A percentile compares a stretch with the other conserved stretches of the same genome.
These are phyloP conservation scores for Syngnathoides biaculeatus DNA, from an alignment of 2,113 vertebrate genomes.

Conservation along the genomic window DNA sequence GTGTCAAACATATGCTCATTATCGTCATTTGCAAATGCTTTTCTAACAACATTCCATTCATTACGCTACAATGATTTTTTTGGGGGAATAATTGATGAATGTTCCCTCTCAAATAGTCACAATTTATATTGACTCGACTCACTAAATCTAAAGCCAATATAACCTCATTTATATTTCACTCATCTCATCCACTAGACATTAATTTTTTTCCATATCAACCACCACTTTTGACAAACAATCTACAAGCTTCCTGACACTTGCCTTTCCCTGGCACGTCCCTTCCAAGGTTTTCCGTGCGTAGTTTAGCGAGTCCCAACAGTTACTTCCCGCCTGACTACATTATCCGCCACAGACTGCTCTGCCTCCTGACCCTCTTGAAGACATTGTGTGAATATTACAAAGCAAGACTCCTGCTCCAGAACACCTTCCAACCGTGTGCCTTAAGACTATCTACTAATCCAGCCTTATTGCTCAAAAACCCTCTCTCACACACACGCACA, in stretches of 20 bases:
- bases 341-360: slow-evolving; percentile 48
- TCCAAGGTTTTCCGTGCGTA: slow-evolving; percentile 17
- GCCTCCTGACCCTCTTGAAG: slow-evolving; percentile 53
- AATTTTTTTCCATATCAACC: neutral
- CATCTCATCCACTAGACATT: neutral
- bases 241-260: neutral
- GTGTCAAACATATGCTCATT: too few relatives aligned
- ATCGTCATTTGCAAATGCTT: too few relatives aligned
- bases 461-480: slow-evolving; percentile 33
- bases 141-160: too few relatives aligned
- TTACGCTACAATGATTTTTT: too few relatives aligned
- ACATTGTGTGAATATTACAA: slow-evolving; percentile 44
- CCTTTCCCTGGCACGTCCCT: neutral
- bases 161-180: neutral
- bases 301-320: slow-evolving; percentile 46
- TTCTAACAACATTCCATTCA: too few relatives aligned
- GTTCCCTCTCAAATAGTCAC: too few relatives aligned
- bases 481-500: slow-evolving; percentile 6
- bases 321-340: slow-evolving; percentile 39
- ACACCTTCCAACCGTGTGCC: slow-evolving; percentile 37
- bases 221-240: neutral
- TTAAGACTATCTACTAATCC: slow-evolving; percentile 45
- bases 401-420: slow-evolving; percentile 47
- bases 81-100: too few relatives aligned
- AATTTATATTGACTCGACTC: too few relatives aligned